These are phyloP conservation scores for Drosophila melanocephala DNA, from an alignment of 2,888 invertebrate species.

Conservation along the genomic window DNA sequence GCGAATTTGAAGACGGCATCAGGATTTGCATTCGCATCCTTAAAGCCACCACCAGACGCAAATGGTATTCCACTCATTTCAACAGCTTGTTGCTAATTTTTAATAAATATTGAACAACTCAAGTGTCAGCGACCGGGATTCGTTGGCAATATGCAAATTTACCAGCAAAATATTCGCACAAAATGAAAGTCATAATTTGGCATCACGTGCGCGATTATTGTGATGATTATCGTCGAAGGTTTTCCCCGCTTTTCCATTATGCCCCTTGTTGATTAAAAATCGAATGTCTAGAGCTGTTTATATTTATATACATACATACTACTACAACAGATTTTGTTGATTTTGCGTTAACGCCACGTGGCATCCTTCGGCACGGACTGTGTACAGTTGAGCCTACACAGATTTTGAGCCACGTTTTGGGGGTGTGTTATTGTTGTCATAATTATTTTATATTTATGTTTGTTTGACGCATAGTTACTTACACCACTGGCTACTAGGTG, in stretches of 20 bases:
- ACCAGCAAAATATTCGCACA: constrained; percentile 62
- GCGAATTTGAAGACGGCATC: constrained; percentile 21
- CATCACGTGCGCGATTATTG: constrained; percentile 72
- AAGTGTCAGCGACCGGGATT: constrained; percentile 23
- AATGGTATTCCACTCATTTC: constrained; percentile 41
- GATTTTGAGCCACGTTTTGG: background rate
- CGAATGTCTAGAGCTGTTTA: constrained; percentile 43
- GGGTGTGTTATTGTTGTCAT: constrained; percentile 1
- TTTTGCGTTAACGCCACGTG: constrained; percentile 64
- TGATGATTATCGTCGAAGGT: constrained; percentile 67
- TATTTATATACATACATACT: constrained; percentile 34
- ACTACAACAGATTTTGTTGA: constrained; percentile 47
- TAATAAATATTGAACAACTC: constrained; percentile 72
- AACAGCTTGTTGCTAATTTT: constrained; percentile 80
- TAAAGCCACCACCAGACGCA: background rate
- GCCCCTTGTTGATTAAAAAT: constrained; percentile 54
- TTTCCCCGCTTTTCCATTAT: constrained; percentile 44
- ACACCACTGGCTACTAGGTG: background rate
- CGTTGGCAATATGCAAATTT: constrained; percentile 69
- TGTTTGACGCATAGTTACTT: background rate
- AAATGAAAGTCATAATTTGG: constrained; percentile 64
- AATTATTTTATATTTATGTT: background rate
- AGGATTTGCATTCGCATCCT: constrained; percentile 19
- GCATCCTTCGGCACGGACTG: constrained; percentile 3
- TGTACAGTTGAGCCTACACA: constrained; percentile 38